A percentile compares a stretch with the other conserved stretches of the same genome.
These are phyloP conservation scores for Cydia amplana DNA, from an alignment of 1,140 invertebrate genomes.

Conservation along the genomic window DNA sequence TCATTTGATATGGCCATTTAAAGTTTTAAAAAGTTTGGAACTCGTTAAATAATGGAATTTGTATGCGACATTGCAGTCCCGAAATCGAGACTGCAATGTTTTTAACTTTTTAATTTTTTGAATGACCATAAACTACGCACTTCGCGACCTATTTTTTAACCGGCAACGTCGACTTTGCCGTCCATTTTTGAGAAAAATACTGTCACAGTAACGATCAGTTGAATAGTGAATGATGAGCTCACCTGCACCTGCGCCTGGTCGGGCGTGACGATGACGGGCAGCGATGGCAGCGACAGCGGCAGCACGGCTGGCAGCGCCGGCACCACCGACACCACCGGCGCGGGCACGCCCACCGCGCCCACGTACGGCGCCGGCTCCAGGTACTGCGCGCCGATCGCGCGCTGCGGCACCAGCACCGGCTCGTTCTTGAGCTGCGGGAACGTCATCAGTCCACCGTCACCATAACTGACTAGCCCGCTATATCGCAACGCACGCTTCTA, in stretches of 20 bases:
- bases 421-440: constrained; percentile 50
- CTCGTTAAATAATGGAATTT: too few relatives aligned
- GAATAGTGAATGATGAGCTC: constrained; percentile 22
- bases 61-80: too few relatives aligned
- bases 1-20: too few relatives aligned
- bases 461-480: constrained; percentile 11
- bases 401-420: constrained; percentile 54
- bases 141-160: too few relatives aligned
- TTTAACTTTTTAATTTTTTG: too few relatives aligned
- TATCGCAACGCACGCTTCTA: constrained; percentile 1
- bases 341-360: constrained; percentile 80
- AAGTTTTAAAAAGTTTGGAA: too few relatives aligned
- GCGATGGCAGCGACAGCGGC: constrained; percentile 54
- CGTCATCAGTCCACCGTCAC: constrained; percentile 41
- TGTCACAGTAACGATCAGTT: constrained; percentile 14
- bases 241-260: constrained; percentile 84
- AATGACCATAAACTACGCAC: too few relatives aligned
- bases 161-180: too few relatives aligned
- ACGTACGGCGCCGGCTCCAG: constrained; percentile 83
- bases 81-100: too few relatives aligned
- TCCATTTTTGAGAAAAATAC: too few relatives aligned
- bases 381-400: constrained; percentile 66
- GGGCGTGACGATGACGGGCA: constrained; percentile 81
- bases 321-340: constrained; percentile 63
- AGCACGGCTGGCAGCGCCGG: constrained; percentile 45